Base-by-base conservation (phyloP, 2,797 vertebrate species). In the Kryptopterus vitreolus region DNA sequence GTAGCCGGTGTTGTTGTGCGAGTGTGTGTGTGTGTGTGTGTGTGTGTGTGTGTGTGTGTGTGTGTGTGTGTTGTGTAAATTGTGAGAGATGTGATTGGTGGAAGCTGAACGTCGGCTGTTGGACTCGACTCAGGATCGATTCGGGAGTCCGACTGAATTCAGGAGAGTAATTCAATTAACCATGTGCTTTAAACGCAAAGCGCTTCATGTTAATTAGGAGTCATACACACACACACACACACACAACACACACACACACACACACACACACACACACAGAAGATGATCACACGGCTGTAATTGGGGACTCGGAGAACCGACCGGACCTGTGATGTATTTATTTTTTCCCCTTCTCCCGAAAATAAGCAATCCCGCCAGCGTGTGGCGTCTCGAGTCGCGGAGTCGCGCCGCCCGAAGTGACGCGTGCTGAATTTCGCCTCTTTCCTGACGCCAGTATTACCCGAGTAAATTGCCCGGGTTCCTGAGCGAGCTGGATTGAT, bases 401-500 rank as follows among this genome's bases (percentile, higher is more conserved):
- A 78, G 80, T 81, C 70, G 78, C 82, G 78, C 77, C 59, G 70
- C 82, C 48, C 58, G 84, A 86, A 83, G 72, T 77, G 81, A 59
- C 80, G 76, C 46, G 46, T 82, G 46, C 80, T 46, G 74, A 55
- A 75, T 78, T 52, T 71, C 72, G 38, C 74, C 69, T 77, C 63
- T n/a, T n/a, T 55, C 86, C 83, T 69, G 82, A 83, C 70, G 86
- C n/a, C n/a, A n/a, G 83, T 84, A 87, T 87, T 89, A 85, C 58
- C 70, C 79, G 61, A 91, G 88, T 88, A 86, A 91, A 90, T 90
- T 85, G 86, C 87, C 87, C 83, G 84, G 82, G 83, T 84, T 86
- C 84, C 86, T 91, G 90, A 92, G 90, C 88, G n/a, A n/a, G 89
- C 88, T 88, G 81, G 89, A 93, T 91, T 92, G 92, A 94, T 93